These are phyloP conservation scores for Eretmocerus hayati DNA, from an alignment of 2,888 invertebrate species.

Conservation along the genomic window DNA sequence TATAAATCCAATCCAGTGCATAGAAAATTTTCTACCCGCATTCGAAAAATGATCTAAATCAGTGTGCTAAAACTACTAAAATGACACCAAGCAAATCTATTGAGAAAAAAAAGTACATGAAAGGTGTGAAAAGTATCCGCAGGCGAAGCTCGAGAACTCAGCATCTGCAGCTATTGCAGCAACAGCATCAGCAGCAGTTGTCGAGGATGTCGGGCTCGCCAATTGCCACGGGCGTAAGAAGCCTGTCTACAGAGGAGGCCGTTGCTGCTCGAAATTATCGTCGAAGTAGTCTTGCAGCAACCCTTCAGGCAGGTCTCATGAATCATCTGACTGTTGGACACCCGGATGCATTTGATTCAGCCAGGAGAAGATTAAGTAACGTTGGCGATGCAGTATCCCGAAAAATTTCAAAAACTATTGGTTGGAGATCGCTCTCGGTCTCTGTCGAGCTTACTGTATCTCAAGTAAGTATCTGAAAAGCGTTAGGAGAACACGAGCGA, in stretches of 20 bases:
- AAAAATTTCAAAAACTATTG: conserved; percentile 74
- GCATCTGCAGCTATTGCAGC: too few species aligned
- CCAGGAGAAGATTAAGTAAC: conserved; percentile 66
- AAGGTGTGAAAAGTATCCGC: too few species aligned
- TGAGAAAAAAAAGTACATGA: too few species aligned
- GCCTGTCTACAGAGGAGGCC: conserved; percentile 3
- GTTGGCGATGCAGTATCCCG: conserved; percentile 68
- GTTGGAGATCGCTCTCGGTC: conserved; percentile 48
- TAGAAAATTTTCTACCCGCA: too few species aligned
- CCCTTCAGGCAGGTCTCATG: conserved; percentile 35
- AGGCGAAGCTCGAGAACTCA: neutral
- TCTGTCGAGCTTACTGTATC: conserved; percentile 37
- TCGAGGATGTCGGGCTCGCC: neutral
- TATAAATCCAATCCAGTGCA: too few species aligned
- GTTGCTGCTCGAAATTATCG: conserved; percentile 17
- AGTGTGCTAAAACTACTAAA: too few species aligned
- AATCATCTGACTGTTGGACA: conserved; percentile 29
- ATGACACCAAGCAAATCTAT: too few species aligned
- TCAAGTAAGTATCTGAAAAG: conserved; percentile 32
- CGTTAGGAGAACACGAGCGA: too few species aligned
- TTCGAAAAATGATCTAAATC: too few species aligned
- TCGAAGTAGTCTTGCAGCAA: conserved; percentile 35
- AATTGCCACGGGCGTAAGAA: too few species aligned
- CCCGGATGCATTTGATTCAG: conserved; percentile 41
- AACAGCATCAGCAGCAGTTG: neutral